Evolutionary conservation across 2,797 vertebrate species (phyloP).

Genomic region (Tadarida brasiliensis): DNA sequence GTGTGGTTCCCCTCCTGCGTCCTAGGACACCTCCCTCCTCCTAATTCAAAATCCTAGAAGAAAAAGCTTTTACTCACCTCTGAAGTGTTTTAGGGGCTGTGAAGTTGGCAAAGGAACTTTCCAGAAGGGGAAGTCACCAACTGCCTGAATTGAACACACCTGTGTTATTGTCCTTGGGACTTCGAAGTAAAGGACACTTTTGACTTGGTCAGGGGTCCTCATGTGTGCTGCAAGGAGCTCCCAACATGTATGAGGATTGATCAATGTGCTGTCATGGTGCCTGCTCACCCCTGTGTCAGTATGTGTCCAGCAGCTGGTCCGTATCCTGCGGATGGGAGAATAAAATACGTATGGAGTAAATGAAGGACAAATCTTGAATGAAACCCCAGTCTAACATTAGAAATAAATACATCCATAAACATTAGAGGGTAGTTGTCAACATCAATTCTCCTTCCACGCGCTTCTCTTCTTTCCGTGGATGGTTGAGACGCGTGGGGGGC

Average conservation of each 20-base stretch:
- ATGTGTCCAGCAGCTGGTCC: neutral
- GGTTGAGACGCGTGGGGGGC: no score
- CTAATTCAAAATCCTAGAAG: no score
- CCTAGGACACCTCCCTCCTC: neutral
- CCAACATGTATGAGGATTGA: fast-evolving
- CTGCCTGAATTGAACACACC: neutral
- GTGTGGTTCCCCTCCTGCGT: no score
- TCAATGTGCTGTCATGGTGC: neutral
- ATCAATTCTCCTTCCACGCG: no score
- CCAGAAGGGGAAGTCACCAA: neutral
- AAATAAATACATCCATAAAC: neutral
- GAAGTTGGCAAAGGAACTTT: neutral
- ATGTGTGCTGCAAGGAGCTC: neutral
- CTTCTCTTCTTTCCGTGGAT: no score
- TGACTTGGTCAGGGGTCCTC: neutral
- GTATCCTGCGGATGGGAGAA: neutral
- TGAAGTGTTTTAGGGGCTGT: neutral
- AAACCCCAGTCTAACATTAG: neutral
- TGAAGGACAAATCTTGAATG: neutral
- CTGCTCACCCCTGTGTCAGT: fast-evolving
- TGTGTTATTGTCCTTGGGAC: neutral
- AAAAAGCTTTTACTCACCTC: neutral
- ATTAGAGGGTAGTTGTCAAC: neutral
- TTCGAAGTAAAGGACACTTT: neutral
- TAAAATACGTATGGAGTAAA: neutral